A percentile compares a stretch with the other conserved stretches of the same genome.
Evolutionary conservation across 1,140 invertebrate genomes (phyloP).

Genomic region (Trissolcus basalis): DNA sequence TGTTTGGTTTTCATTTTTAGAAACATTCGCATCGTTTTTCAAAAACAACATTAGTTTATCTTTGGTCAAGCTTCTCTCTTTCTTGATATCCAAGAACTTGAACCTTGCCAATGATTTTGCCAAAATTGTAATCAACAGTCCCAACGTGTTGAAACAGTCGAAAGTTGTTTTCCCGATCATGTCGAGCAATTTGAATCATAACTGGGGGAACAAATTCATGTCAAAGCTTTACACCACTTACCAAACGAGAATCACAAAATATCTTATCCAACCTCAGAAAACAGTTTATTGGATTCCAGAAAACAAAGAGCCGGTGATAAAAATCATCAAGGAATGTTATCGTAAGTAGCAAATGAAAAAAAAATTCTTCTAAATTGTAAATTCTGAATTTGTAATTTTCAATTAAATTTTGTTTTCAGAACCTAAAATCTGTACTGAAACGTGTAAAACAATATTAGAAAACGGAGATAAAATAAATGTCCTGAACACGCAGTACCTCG

Average conservation of each 20-base stretch:
- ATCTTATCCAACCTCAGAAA: constrained; percentile 58
- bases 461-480: constrained; percentile 68
- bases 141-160: constrained; percentile 53
- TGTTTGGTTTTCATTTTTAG: constrained; percentile 51
- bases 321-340: constrained; percentile 66
- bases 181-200: constrained; percentile 60
- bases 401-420: constrained; percentile 57
- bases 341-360: constrained; percentile 42
- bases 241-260: constrained; percentile 61
- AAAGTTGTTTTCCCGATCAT: constrained; percentile 67
- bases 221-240: constrained; percentile 58
- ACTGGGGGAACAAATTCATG: constrained; percentile 66
- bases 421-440: constrained; percentile 57
- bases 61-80: constrained; percentile 61
- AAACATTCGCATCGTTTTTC: constrained; percentile 60
- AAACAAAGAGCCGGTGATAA: constrained; percentile 59
- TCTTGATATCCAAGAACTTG: constrained; percentile 61
- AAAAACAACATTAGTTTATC: constrained; percentile 45
- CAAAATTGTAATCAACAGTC: constrained; percentile 51
- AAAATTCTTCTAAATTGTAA: background rate
- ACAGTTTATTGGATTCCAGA: constrained; percentile 63
- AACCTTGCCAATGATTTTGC: constrained; percentile 60
- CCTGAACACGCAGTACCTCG: constrained; percentile 63
- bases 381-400: background rate
- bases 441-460: constrained; percentile 62